A percentile compares a stretch with the other conserved stretches of the same genome.
phyloP scores from a whole-genome alignment of 2,888 invertebrate species.

The Tinea semifulvella region DNA sequence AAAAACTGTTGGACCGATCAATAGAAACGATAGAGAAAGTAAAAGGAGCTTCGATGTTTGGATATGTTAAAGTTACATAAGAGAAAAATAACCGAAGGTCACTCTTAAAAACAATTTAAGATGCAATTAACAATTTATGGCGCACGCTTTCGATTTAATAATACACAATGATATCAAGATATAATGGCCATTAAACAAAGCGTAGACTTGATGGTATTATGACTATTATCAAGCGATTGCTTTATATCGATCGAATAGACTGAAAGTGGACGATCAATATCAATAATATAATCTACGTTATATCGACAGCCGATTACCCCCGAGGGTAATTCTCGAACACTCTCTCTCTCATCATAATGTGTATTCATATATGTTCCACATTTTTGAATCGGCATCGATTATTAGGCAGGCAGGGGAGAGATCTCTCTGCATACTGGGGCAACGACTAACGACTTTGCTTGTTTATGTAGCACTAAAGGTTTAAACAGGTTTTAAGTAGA shows the following conservation, averaged over 20 bases:
- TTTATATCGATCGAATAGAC: background rate
- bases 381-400: conserved; percentile 32
- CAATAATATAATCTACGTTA: conserved; percentile 23
- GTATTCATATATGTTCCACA: conserved; percentile 40
- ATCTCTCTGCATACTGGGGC: conserved; percentile 26
- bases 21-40: conserved; percentile 3
- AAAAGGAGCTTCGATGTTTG: background rate
- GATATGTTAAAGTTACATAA: conserved; percentile 1
- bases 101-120: background rate
- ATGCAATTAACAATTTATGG: no score
- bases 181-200: no score
- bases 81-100: background rate
- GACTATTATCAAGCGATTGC: background rate
- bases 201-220: background rate
- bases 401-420: conserved; percentile 29
- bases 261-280: conserved; percentile 14
- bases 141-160: no score
- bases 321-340: conserved; percentile 19
- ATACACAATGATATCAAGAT: no score
- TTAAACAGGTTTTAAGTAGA: conserved; percentile 39
- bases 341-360: conserved; percentile 32
- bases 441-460: conserved; percentile 26
- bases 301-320: conserved; percentile 15
- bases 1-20: background rate
- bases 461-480: conserved; percentile 24